Conservation (phyloP, 2,797 vertebrate genomes). For the Hephaestus fuliginosus region DNA sequence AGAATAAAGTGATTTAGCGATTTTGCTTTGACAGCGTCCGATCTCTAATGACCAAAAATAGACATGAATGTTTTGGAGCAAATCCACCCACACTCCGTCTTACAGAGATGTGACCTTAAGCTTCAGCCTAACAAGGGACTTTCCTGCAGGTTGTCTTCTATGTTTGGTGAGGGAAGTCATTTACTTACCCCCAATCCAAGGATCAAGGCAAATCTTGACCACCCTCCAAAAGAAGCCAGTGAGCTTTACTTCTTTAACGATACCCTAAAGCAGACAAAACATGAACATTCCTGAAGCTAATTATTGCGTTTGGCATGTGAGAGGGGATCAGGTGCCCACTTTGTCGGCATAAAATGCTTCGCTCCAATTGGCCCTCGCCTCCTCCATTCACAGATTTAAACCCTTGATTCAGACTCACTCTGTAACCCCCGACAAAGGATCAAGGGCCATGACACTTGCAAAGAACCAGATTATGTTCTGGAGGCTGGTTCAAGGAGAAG, state of each 20-base stretch:
- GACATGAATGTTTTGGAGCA: constrained; percentile 65
- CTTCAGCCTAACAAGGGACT: constrained; percentile 67
- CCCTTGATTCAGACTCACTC: constrained; percentile 71
- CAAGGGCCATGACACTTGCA: constrained; percentile 69
- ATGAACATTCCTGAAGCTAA: constrained; percentile 75
- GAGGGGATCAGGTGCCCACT: constrained; percentile 80
- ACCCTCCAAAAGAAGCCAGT: constrained; percentile 28
- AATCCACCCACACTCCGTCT: constrained; percentile 61
- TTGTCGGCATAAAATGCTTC: constrained; percentile 68
- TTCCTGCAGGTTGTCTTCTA: constrained; percentile 68
- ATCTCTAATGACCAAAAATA: constrained; percentile 72
- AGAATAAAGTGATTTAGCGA: constrained; percentile 2
- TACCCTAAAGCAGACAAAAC: constrained; percentile 65
- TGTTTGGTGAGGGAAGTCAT: constrained; percentile 74
- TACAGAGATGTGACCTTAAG: constrained; percentile 59
- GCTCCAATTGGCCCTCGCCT: constrained; percentile 65
- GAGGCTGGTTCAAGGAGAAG: constrained; percentile 60
- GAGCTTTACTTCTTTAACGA: constrained; percentile 55
- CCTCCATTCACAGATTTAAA: constrained; percentile 70
- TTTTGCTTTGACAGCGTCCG: constrained; percentile 29
- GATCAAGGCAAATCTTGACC: constrained; percentile 68
- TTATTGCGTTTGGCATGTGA: constrained; percentile 75
- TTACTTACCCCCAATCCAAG: constrained; percentile 58
- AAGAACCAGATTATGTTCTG: constrained; percentile 76
- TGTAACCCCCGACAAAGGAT: constrained; percentile 80